Evolutionary conservation across 2,113 vertebrate species (phyloP), one percentile per base, ranked within the genome.

Genomic region (Micronycteris hirsuta): DNA sequence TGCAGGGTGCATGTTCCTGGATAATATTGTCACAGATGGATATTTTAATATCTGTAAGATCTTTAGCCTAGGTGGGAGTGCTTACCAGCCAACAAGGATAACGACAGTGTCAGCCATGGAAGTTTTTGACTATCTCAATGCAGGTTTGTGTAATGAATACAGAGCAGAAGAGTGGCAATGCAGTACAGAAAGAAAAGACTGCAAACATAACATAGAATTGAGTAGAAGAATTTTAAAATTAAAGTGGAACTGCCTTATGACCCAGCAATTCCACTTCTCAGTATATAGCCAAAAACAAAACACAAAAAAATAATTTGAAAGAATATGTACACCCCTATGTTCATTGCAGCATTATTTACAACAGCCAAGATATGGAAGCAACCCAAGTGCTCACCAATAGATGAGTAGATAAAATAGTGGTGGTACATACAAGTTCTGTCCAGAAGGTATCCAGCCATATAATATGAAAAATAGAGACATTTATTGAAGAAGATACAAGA

Each of bases 41-140:
- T 9, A 97, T 31, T 98, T 99, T 56, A 82, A 99, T 99, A 61
- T 99, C 99, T 97, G 99, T 99, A 95, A 99, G 98, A 0, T 99
- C 99, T 95, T 99, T 99, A 13, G 99, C 99, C 99, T 99, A 99
- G 61, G 99, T 4, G 98, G 99, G 54, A 2, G 99, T 99, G 92
- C 99, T 99, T 97, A 99, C 98, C 96, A 99, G 96, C 99, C 99
- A 77, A 98, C 38, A 0, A 98, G 94, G 5, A 99, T 99, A 97
- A 99, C 3, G 96, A 98, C 8, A 86, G 54, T 56, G 58, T 61
- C 10, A 61, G 33, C 16, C 92, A 99, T 98, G 20, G 99, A 99
- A 54, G 95, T 74, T 99, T 99, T 95, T 98, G 98, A 2, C 98
- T 99, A 74, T 99, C 98, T 95, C 98, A 98, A 98, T 99, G 99